A percentile compares a stretch with the other conserved stretches of the same genome.
Evolutionary conservation across 2,888 invertebrate species (phyloP).

Genomic region (Acleris emargana): DNA sequence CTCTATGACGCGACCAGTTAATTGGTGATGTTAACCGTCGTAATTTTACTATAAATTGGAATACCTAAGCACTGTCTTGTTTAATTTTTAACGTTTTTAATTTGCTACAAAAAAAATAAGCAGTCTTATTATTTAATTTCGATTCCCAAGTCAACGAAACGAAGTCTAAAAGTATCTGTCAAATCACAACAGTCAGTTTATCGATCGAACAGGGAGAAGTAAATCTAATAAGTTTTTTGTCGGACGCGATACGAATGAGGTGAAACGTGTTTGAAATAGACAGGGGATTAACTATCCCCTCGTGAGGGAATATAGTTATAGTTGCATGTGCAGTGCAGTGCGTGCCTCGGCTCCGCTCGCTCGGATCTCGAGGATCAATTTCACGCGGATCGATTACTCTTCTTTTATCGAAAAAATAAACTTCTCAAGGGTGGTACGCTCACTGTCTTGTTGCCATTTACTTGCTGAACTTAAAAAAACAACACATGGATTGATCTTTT

Average conservation of each 20-base stretch:
- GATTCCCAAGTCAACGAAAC: background rate
- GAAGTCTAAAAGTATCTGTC: conserved; percentile 52
- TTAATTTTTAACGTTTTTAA: too few species aligned
- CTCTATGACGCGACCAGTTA: too few species aligned
- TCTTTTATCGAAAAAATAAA: conserved; percentile 48
- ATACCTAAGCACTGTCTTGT: too few species aligned
- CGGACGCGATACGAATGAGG: conserved; percentile 79
- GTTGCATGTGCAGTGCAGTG: conserved; percentile 45
- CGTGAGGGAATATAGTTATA: conserved; percentile 51
- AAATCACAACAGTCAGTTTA: conserved; percentile 67
- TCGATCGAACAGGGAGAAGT: conserved; percentile 67
- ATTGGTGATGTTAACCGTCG: too few species aligned
- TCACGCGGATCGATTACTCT: conserved; percentile 74
- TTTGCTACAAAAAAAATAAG: background rate
- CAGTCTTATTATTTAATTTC: background rate
- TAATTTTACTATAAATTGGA: too few species aligned
- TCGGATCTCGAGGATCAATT: conserved; percentile 72
- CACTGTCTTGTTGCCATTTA: conserved; percentile 1
- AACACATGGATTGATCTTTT: too few species aligned
- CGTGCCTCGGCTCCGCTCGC: conserved; percentile 62
- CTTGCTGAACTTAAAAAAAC: too few species aligned
- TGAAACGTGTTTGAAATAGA: conserved; percentile 83
- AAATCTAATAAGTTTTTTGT: conserved; percentile 82
- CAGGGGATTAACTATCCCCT: conserved; percentile 82
- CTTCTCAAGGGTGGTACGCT: conserved; percentile 45